phyloP scores from a whole-genome alignment of 2,797 vertebrate genomes.

The Hydrophis major region DNA sequence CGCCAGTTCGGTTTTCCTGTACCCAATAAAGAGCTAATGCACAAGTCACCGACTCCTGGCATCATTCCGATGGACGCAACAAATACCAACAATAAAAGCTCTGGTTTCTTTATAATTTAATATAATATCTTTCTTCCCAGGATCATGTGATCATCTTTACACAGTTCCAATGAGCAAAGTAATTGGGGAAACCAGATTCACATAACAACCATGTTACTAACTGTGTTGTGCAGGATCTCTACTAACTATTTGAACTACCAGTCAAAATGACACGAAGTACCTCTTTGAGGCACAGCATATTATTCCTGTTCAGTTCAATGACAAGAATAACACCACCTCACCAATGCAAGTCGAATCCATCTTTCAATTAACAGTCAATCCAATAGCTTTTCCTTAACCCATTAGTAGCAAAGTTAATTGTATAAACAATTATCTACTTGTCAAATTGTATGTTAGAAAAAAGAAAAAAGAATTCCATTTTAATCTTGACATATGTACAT shows the following conservation, averaged over 20 bases:
- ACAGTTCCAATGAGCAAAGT: neutral
- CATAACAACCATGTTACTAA: neutral
- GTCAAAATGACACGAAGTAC: neutral
- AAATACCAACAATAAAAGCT: neutral
- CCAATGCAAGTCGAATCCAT: neutral
- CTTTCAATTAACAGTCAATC: neutral
- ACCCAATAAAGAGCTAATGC: no score
- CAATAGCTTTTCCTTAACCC: neutral
- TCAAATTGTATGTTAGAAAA: neutral
- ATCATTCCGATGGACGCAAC: no score
- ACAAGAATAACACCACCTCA: neutral
- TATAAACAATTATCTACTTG: neutral
- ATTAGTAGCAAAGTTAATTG: neutral
- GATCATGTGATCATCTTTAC: neutral
- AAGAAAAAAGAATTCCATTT: neutral
- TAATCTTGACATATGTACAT: neutral
- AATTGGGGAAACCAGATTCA: neutral
- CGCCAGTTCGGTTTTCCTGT: no score
- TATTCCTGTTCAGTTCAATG: neutral
- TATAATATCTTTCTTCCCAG: neutral
- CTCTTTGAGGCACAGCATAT: neutral
- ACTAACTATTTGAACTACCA: neutral
- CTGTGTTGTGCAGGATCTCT: neutral
- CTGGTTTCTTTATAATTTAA: neutral
- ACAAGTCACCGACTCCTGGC: no score